phyloP scores from a whole-genome alignment of 1,140 invertebrate species.

The Amyelois transitella region DNA sequence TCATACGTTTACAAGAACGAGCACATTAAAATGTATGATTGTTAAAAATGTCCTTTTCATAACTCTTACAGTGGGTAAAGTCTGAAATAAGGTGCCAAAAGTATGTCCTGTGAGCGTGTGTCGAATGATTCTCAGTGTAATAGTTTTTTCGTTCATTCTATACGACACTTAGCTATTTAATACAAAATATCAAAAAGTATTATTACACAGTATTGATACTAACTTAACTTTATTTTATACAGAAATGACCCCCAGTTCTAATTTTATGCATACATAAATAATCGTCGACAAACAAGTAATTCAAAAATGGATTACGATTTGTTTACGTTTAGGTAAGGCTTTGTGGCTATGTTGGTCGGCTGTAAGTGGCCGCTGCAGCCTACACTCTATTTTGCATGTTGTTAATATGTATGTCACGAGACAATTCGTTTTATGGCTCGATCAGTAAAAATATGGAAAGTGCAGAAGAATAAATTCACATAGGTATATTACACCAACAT shows the following conservation, averaged over 20 bases:
- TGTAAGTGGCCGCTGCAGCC: conserved; percentile 1
- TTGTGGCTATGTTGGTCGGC: conserved; percentile 8
- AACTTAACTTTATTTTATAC: no score
- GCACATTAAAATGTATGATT: no score
- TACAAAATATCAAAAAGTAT: neutral
- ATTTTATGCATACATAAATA: conserved; percentile 17
- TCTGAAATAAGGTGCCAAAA: no score
- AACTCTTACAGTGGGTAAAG: no score
- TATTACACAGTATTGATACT: no score
- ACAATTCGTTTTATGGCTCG: conserved; percentile 3
- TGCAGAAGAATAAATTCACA: neutral
- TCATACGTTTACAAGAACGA: no score
- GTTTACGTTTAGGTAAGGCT: conserved; percentile 26
- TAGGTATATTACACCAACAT: neutral
- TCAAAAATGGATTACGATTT: conserved; percentile 33
- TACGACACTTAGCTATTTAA: neutral
- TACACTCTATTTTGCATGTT: conserved; percentile 12
- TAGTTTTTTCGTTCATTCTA: neutral
- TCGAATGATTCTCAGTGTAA: no score
- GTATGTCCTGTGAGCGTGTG: no score
- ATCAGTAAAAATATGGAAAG: neutral
- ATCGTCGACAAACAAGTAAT: conserved; percentile 17
- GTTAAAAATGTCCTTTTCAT: no score
- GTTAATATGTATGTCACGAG: conserved; percentile 15
- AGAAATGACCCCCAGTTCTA: no score